Percentiles rank a stretch among this genome's conserved stretches.
Evolutionary conservation across 1,140 invertebrate species (phyloP).

Genomic region (Lordiphosa clarofinis): DNA sequence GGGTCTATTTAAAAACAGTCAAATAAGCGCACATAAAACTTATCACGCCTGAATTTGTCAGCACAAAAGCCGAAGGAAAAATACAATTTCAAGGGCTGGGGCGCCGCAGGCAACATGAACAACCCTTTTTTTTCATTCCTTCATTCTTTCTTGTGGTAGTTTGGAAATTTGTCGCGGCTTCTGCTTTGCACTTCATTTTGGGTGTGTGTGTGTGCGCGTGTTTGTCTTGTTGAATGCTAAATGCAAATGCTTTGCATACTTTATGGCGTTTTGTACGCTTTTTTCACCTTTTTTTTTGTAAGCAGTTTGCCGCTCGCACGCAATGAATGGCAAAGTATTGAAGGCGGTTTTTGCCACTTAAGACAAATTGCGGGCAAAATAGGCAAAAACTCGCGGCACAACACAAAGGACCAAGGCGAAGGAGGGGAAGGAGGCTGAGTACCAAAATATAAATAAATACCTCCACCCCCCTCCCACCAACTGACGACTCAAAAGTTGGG

Average conservation of each 20-base stretch:
- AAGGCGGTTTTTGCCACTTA: slow-evolving; percentile 62
- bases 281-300: slow-evolving; percentile 49
- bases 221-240: slow-evolving; percentile 78
- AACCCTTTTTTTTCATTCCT: slow-evolving; percentile 51
- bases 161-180: slow-evolving; percentile 72
- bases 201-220: slow-evolving; percentile 56
- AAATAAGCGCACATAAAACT: slow-evolving; percentile 78
- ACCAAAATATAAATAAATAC: slow-evolving; percentile 50
- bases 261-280: slow-evolving; percentile 69
- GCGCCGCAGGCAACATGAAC: slow-evolving; percentile 12
- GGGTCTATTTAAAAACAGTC: slow-evolving; percentile 77
- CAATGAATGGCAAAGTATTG: slow-evolving; percentile 31
- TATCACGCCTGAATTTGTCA: slow-evolving; percentile 78
- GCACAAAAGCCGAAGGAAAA: slow-evolving; percentile 61
- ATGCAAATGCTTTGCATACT: slow-evolving; percentile 79
- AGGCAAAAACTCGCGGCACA: slow-evolving; percentile 29
- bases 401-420: slow-evolving; percentile 4
- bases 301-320: slow-evolving; percentile 26
- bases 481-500: slow-evolving; percentile 33
- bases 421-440: slow-evolving; percentile 14
- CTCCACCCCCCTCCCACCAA: too few species aligned
- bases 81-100: slow-evolving; percentile 11
- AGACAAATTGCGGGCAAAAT: slow-evolving; percentile 76
- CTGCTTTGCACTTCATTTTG: slow-evolving; percentile 73
- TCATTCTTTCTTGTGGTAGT: slow-evolving; percentile 31